These are phyloP conservation scores for Plestiodon gilberti DNA, from an alignment of 2,113 vertebrate genomes.

Conservation along the genomic window DNA sequence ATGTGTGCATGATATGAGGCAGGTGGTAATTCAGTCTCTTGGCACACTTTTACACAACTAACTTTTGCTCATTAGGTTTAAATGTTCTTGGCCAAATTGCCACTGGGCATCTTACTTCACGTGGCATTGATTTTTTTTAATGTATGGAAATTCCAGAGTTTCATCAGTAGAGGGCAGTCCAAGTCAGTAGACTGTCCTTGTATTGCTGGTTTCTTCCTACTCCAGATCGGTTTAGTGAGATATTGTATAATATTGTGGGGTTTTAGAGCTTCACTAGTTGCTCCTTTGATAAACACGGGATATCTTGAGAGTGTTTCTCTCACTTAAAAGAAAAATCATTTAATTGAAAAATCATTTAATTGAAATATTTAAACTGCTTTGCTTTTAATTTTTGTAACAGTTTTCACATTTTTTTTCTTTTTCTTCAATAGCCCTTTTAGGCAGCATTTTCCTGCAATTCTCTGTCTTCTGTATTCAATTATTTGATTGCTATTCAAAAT, in stretches of 20 bases:
- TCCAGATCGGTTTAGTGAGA: neutral
- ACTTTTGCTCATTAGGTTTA: conserved; percentile 34
- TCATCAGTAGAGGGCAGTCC: conserved; percentile 78
- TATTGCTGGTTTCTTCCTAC: neutral
- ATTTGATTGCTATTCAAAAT: no score
- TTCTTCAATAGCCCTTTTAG: neutral
- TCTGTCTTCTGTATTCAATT: neutral
- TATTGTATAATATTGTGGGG: neutral
- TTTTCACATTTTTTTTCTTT: neutral
- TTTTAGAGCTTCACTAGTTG: fast-evolving
- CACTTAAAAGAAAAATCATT: neutral
- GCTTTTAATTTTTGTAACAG: neutral
- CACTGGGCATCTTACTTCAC: conserved; percentile 39
- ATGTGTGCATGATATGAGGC: conserved; percentile 51
- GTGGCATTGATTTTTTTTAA: neutral
- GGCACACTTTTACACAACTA: conserved; percentile 56
- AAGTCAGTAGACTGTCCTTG: conserved; percentile 53
- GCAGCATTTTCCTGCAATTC: neutral
- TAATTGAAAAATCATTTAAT: neutral
- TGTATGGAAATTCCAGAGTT: neutral
- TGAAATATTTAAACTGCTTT: neutral
- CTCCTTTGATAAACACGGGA: neutral
- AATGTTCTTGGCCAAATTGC: conserved; percentile 33
- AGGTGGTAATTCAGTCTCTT: conserved; percentile 45
- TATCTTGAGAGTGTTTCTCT: neutral